Evolutionary conservation across 2,888 invertebrate genomes (phyloP), one percentile per base, ranked within the genome.

Genomic region (Chrysolina americana): DNA sequence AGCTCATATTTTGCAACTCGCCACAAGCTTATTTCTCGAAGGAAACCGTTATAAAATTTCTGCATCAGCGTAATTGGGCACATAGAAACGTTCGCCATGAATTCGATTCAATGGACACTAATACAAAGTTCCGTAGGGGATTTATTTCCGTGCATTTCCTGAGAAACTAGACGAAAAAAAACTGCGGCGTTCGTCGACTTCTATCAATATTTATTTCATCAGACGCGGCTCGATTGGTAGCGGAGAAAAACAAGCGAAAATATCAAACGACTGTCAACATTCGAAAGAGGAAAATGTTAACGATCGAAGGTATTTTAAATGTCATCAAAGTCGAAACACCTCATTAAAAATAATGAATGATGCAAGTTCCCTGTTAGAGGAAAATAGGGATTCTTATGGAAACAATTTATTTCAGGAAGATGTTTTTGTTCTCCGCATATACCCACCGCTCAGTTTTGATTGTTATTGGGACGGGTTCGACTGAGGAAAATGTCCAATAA

Each of bases 191-290:
- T 70, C 70, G 70, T 74, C 66, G 62, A 66, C n/a, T 36, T 66
- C 66, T 48, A 41, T 62, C 65, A 74, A 74, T 74, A 74, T 74
- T 74, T 74, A 66, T 70, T 74, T 66, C 65, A 70, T 65, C 59
- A 23, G 50, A 44, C 50, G 64, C 65, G 69, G 66, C 66, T 62
- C 65, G 74, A 74, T 74, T 70, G 70, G 66, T 74, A 41, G 50
- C 74, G 50, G 56, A 47, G 50, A 36, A 65, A 74, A 70, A 70
- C 70, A 70, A 70, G 66, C 74, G 56, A 21, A 74, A 74, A 70
- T 44, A 63, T 56, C 70, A 59, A 69, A 66, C 21, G 62, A 41
- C 66, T 47, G 66, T 19, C 47, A 56, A 41, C 65, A 69, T n/a
- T 41, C 68, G 48, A 56, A 36, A 59, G 8, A 9, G n/a, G n/a